Evolutionary conservation across 2,888 invertebrate species (phyloP), one percentile per base, ranked within the genome.

Genomic region (Epistrophella euchroma): DNA sequence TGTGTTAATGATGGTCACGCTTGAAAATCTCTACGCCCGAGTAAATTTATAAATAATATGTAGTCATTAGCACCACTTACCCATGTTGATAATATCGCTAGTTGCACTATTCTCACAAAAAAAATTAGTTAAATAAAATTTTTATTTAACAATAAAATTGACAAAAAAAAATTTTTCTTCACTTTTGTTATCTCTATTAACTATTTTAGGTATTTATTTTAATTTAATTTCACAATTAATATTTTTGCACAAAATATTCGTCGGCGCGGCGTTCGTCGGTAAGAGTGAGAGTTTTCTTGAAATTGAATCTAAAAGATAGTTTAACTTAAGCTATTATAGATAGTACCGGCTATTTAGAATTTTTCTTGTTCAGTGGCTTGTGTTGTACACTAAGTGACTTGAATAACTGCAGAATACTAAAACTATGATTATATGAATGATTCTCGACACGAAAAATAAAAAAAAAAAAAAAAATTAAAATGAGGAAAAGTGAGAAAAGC

Each of bases 401-500:
- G 72, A 73, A 60, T 22, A 80, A 80, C 84, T 80, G 71, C 66
- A 64, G 66, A 73, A 60, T 47, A 25, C 68, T 75, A 60, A 72
- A 72, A 66, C 47, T 55, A 60, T 60, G 64, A 71, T 56, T 35
- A 43, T 45, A 43, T 35, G 40, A 72, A 68, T 52, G n/a, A 72
- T 72, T 80, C 55, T 43, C 64, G 37, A 50, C 6, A 60, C 60
- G 15, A 60, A 4, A 11, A 43, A 45, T 17, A 62, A 22, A 35
- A 19, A 22, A 37, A 7, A 37, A 58, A 37, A 47, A 58, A 22
- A 50, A 47, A 56, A 68, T 40, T 40, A 15, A 66, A 72, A 7
- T 45, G 32, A 45, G 73, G 56, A 80, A 81, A 58, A 71, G 13
- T 58, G 43, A 83, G 79, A 79, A 85, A 81, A 85, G 85, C 85